A percentile compares a stretch with the other conserved stretches of the same genome.
phyloP scores from a whole-genome alignment of 1,140 invertebrate genomes.

The Meteorus sp. region DNA sequence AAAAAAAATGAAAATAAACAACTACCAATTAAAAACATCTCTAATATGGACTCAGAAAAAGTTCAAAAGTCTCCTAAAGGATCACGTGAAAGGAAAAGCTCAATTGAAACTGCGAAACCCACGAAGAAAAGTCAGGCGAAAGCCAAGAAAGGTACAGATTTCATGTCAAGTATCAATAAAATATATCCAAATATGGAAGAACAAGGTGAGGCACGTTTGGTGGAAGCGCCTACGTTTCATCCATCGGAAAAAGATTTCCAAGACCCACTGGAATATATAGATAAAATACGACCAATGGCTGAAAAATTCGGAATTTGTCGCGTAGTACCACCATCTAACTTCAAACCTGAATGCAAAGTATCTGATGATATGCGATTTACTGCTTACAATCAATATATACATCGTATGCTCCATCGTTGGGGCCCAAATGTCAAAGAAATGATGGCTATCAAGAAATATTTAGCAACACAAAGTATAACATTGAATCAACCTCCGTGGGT shows the following conservation, averaged over 20 bases:
- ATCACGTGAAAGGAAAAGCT: conserved; percentile 42
- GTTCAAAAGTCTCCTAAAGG: conserved; percentile 44
- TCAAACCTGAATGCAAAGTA: conserved; percentile 87
- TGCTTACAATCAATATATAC: conserved; percentile 89
- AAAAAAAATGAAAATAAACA: conserved; percentile 9
- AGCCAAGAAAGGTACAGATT: conserved; percentile 39
- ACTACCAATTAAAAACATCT: background rate
- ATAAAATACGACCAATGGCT: conserved; percentile 77
- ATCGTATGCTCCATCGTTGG: conserved; percentile 87
- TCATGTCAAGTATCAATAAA: conserved; percentile 56
- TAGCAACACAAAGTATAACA: conserved; percentile 76
- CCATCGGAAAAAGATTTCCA: conserved; percentile 85
- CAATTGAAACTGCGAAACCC: conserved; percentile 36
- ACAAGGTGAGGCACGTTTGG: conserved; percentile 61
- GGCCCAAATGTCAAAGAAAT: conserved; percentile 86
- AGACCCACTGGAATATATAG: conserved; percentile 88
- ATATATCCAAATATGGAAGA: conserved; percentile 59
- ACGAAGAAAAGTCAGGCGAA: conserved; percentile 37
- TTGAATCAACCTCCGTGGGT: conserved; percentile 78
- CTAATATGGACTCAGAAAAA: conserved; percentile 33
- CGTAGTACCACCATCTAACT: conserved; percentile 84
- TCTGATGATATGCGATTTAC: conserved; percentile 85
- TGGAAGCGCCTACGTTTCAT: conserved; percentile 81
- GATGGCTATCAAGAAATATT: conserved; percentile 82
- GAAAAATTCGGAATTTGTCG: conserved; percentile 86